Evolutionary conservation across 30 jellyfish, hydroid and myxozoan species (phyloP), one percentile per base, ranked within the genome.

Genomic region (Hydractinia symbiolongicarpus): DNA sequence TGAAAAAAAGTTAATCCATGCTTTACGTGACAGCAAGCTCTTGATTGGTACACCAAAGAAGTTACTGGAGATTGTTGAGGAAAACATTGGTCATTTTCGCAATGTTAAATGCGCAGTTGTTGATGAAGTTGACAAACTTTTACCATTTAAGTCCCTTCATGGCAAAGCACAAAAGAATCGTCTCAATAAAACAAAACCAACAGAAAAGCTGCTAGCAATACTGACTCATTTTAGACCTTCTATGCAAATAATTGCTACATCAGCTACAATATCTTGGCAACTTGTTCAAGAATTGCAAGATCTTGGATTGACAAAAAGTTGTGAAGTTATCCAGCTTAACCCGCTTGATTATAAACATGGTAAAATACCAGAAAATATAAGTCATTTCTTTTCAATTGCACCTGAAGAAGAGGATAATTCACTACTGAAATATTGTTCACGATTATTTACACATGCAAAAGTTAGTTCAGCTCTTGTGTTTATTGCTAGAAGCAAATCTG

Each of bases 81-180:
- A 76, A 53, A 87, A 93, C 69, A 86, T 78, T 66, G 96, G 70
- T 54, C 81, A 75, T 51, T 93, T 93, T 82, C 55, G 95, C 6
- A 76, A 83, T 53, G 91, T 93, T 30, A 77, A 82, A 58, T 61
- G 95, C 56, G 55, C 87, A 52, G 88, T 93, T 62, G 55, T 84
- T 8, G 98, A 93, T 83, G 98, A 93, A 73, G 86, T 93, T 40
- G 98, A 93, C 83, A 87, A 88, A 76, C 73, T 93, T 84, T 60
- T 93, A 72, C 98, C 96, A 15, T 85, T 84, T 8, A 52, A 82
- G 4, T 85, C 90, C 5, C 60, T 15, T 7, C 81, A 83, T 10
- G 17, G 75, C 14, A 73, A 55, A 51, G 82, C 88, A 30, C 76
- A 72, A 68, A 58, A 80, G 52, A 86, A 77, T 50, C 75, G 93